Evolutionary conservation across 2,113 vertebrate genomes (phyloP).

Genomic region (Tylochromis polylepis): DNA sequence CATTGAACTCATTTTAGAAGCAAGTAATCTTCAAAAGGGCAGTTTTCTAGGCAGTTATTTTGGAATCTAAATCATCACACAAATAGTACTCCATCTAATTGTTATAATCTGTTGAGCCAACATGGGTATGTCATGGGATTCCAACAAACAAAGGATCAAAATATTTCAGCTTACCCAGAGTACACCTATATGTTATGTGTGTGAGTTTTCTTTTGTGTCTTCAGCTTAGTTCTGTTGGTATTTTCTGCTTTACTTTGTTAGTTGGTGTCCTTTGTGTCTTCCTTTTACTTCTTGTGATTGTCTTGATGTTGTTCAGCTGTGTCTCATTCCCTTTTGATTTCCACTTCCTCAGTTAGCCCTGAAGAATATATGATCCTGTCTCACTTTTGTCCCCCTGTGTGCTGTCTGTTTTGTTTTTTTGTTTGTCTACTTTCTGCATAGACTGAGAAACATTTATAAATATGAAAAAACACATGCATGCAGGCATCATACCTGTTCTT

Average conservation of each 20-base stretch:
- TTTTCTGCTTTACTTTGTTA: not conserved
- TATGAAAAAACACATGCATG: not conserved
- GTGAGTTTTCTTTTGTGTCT: not conserved
- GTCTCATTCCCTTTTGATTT: not conserved
- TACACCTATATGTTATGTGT: not conserved
- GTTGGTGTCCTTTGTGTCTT: not conserved
- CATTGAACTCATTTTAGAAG: not conserved
- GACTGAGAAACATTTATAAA: not conserved
- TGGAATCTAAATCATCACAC: not conserved
- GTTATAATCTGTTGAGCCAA: not conserved
- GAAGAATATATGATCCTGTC: not conserved
- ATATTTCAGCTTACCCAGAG: not conserved
- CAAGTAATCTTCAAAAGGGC: not conserved
- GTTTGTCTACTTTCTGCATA: not conserved
- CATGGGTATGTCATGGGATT: not conserved
- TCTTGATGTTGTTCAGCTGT: not conserved
- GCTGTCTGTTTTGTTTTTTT: not conserved
- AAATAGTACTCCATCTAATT: not conserved
- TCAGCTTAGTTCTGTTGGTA: not conserved
- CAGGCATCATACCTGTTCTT: slow-evolving; percentile 6
- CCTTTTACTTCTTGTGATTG: not conserved
- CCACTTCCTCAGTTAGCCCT: not conserved
- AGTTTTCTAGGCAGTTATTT: not conserved
- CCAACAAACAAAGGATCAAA: not conserved
- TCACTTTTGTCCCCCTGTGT: not conserved